Evolutionary conservation across 2,888 invertebrate species (phyloP).

Genomic region (Callyntrura guangdongensis): DNA sequence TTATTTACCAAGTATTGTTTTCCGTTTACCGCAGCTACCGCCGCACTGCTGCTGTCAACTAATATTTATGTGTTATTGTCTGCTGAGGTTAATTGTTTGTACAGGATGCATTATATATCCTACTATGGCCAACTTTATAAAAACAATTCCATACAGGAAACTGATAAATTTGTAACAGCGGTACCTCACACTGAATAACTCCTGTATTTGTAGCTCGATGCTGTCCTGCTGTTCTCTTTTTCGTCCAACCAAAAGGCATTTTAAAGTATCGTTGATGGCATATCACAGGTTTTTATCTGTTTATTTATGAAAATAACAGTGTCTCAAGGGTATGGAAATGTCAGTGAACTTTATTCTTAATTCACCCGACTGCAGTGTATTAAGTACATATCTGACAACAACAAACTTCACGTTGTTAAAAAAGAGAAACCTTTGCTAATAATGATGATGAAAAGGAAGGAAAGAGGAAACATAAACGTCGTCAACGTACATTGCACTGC

Average conservation of each 20-base stretch:
- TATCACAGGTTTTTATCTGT: background rate
- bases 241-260: background rate
- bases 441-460: background rate
- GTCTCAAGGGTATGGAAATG: background rate
- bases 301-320: conserved; percentile 6
- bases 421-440: too few species aligned
- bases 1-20: conserved; percentile 35
- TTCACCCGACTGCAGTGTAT: background rate
- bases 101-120: conserved; percentile 4
- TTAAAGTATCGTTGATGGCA: conserved; percentile 1
- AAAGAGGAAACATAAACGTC: background rate
- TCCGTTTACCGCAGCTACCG: too few species aligned
- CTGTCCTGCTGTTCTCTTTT: background rate
- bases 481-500: background rate
- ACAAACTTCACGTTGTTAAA: too few species aligned
- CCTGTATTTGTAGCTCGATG: too few species aligned
- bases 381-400: too few species aligned
- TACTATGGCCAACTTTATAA: background rate
- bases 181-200: background rate
- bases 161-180: conserved; percentile 13
- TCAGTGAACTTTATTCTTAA: conserved; percentile 45
- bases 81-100: conserved; percentile 31
- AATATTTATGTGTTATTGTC: conserved; percentile 40
- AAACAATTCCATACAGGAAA: conserved; percentile 8
- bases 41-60: background rate